Base-by-base conservation (phyloP, 2,888 invertebrate species). In the Hofmannophila pseudospretella region DNA sequence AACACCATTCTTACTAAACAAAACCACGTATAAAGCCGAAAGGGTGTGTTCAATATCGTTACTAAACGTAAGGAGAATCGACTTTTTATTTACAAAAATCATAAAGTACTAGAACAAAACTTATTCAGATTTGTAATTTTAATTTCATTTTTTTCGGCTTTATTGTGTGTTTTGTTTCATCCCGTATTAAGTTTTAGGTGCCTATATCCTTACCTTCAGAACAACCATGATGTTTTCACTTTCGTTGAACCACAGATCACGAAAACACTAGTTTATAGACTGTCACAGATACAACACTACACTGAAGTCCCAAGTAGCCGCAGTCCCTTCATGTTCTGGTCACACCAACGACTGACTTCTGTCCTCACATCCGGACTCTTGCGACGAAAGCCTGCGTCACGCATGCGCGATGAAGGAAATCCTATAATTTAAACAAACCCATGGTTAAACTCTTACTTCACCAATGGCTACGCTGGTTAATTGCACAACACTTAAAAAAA, bases 361-460 rank as follows among this genome's bases (percentile, higher is more conserved):
- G 66, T 70, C 72, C 44, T 66, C 78, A 77, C 60, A 62, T 71
- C 79, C 77, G 68, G 38, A 49, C n/a, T n/a, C 65, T 63, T 61
- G 57, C 59, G 47, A 46, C 46, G 47, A 49, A 48, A 50, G 39
- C 53, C 53, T 49, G 37, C 58, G 2, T 54, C 68, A 67, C 49
- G 64, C 70, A 68, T 67, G 67, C 68, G 72, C 58, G 65, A 67
- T 66, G 53, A 59, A 71, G 65, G 77, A 79, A 80, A 77, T 54
- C 81, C 86, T 86, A 80, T 71, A 86, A 86, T 84, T 81, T 67
- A 43, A 79, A 73, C 55, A 72, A 71, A 73, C 65, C 65, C 63
- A 54, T 59, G 49, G 60, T 78, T 78, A 75, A 67, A 60, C 59
- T 55, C 54, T 61, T 65, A 60, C 68, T 70, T 59, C 62, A 71